Percentiles rank a stretch among this genome's conserved stretches.
Evolutionary conservation across 2,888 invertebrate genomes (phyloP).

Genomic region (Osmoderma eremita): DNA sequence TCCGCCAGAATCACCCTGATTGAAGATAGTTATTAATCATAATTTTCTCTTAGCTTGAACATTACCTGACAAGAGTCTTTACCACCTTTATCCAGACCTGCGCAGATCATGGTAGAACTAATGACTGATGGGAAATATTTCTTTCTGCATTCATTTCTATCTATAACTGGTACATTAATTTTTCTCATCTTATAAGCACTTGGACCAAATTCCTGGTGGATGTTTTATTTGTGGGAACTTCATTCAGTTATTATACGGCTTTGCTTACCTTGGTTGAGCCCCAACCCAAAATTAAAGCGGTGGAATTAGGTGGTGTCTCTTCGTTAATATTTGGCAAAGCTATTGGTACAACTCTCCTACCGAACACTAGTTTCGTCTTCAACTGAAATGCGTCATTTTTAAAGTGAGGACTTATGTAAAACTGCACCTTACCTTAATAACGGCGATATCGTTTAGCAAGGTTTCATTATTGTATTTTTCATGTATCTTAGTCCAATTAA

Average conservation of each 20-base stretch:
- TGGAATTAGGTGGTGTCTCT: constrained; percentile 7
- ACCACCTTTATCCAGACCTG: constrained; percentile 65
- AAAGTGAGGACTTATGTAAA: not conserved
- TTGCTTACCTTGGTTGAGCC: constrained; percentile 37
- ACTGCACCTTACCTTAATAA: constrained; percentile 61
- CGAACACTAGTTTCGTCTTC: constrained; percentile 56
- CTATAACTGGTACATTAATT: constrained; percentile 8
- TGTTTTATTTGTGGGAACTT: too few relatives aligned
- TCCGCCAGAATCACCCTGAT: constrained; percentile 58
- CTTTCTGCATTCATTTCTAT: constrained; percentile 5
- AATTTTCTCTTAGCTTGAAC: not conserved
- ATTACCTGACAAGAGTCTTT: constrained; percentile 68
- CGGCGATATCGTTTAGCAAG: constrained; percentile 66
- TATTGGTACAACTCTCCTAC: constrained; percentile 63
- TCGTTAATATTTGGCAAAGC: constrained; percentile 38
- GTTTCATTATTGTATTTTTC: constrained; percentile 64
- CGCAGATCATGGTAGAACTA: constrained; percentile 67
- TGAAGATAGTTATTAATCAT: not conserved
- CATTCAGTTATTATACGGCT: not conserved
- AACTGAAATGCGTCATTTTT: constrained; percentile 14
- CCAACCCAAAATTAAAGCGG: constrained; percentile 45
- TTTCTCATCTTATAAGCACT: not conserved
- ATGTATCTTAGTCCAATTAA: constrained; percentile 63
- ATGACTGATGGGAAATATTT: constrained; percentile 32
- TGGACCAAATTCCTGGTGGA: too few relatives aligned